Percentiles rank a stretch among this genome's conserved stretches.
Evolutionary conservation across 2,888 invertebrate genomes (phyloP).

Genomic region (Lasius fuliginosus): DNA sequence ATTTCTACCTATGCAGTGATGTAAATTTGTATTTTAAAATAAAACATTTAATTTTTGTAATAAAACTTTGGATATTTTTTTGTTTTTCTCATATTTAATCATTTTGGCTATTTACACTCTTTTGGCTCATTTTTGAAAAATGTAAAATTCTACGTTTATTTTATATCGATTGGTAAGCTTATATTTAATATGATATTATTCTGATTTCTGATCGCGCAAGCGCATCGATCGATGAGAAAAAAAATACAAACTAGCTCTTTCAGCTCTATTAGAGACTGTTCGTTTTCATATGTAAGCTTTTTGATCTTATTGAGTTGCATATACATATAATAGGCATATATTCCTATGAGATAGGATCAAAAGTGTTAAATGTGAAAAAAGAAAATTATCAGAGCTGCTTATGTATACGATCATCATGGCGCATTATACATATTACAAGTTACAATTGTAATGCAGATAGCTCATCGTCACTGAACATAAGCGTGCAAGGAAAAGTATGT

Average conservation of each 20-base stretch:
- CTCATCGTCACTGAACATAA: slow-evolving; percentile 72
- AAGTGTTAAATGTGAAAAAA: slow-evolving; percentile 16
- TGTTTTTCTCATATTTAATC: not conserved
- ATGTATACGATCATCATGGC: slow-evolving; percentile 10
- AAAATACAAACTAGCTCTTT: not conserved
- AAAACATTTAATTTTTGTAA: not conserved
- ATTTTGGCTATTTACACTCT: not conserved
- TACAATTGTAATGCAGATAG: not conserved
- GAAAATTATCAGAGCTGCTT: not conserved
- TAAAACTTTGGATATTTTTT: not conserved
- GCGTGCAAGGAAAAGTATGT: slow-evolving; percentile 60
- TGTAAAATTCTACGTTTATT: not conserved
- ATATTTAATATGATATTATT: slow-evolving; percentile 4
- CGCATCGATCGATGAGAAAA: not conserved
- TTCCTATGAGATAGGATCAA: slow-evolving; percentile 5
- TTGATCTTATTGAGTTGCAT: not conserved
- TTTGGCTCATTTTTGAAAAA: not conserved
- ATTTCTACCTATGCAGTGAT: not conserved
- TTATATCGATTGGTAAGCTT: not conserved
- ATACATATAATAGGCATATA: not conserved
- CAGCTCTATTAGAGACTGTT: not conserved
- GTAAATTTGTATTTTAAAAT: not conserved
- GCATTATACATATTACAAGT: not conserved
- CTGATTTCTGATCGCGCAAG: not conserved
- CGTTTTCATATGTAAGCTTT: not conserved